phyloP scores from a whole-genome alignment of 2,888 invertebrate genomes.

The Zhuqinia jingwanae region DNA sequence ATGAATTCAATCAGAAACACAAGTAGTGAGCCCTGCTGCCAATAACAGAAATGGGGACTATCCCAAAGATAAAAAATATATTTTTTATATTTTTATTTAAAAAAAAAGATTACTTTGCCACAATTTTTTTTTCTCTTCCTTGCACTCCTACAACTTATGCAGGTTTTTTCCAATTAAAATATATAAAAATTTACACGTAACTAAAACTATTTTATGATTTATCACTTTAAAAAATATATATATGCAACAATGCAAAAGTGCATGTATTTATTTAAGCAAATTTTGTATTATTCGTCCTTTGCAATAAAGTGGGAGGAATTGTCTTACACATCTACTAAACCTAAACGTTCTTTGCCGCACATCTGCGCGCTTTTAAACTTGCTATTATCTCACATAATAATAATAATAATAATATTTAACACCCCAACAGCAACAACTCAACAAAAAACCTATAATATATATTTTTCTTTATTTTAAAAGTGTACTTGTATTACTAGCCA shows the following conservation, averaged over 20 bases:
- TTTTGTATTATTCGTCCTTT: slow-evolving; percentile 40
- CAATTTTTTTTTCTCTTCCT: slow-evolving; percentile 31
- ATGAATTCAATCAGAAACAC: not conserved
- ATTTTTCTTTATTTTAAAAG: slow-evolving; percentile 39
- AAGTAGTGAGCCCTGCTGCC: not conserved
- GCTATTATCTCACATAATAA: slow-evolving; percentile 36
- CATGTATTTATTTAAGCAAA: slow-evolving; percentile 44
- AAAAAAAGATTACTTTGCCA: slow-evolving; percentile 32
- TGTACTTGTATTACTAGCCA: not conserved
- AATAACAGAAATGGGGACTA: slow-evolving; percentile 39
- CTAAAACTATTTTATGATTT: too few species aligned
- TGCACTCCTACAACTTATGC: slow-evolving; percentile 18
- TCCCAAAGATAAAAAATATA: slow-evolving; percentile 37
- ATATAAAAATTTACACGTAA: not conserved
- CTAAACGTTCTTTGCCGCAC: slow-evolving; percentile 56
- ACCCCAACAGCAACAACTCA: not conserved
- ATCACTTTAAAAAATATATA: too few species aligned
- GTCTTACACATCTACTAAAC: slow-evolving; percentile 37
- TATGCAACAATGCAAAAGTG: not conserved
- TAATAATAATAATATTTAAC: slow-evolving; percentile 47
- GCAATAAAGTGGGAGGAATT: slow-evolving; percentile 15
- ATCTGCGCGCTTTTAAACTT: slow-evolving; percentile 53
- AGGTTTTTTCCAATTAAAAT: slow-evolving; percentile 17
- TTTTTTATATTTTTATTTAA: not conserved
- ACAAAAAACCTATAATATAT: too few species aligned